Conservation (phyloP, 2,113 vertebrate genomes). For the Xenus cinereus region DNA sequence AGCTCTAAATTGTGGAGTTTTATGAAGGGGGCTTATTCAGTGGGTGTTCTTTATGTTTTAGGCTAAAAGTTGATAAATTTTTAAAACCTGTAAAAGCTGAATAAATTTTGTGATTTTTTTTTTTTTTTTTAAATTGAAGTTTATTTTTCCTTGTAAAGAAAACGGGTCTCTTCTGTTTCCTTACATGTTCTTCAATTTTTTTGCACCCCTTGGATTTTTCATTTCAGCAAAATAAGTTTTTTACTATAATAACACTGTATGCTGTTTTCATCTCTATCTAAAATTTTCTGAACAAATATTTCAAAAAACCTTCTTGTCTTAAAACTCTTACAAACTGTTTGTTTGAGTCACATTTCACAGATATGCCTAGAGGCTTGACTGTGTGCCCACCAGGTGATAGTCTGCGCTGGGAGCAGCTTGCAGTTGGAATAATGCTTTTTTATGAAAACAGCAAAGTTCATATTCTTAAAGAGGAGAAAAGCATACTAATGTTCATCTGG, state of each 20-base stretch:
- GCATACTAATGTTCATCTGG: neutral
- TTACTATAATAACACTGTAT: neutral
- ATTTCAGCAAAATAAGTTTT: neutral
- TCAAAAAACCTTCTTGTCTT: neutral
- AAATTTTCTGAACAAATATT: neutral
- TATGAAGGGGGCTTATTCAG: neutral
- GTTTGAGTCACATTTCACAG: neutral
- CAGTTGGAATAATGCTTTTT: neutral
- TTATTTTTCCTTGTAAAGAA: neutral
- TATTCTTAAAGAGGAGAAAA: neutral
- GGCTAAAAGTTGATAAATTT: neutral
- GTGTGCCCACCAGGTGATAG: neutral
- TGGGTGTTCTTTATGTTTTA: neutral
- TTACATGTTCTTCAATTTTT: neutral
- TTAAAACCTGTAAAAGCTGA: neutral
- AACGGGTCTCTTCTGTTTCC: neutral
- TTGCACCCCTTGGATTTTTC: neutral
- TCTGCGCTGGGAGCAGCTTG: neutral
- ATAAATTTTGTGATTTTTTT: neutral
- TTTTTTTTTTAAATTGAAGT: neutral
- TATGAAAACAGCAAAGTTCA: neutral
- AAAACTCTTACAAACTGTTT: neutral
- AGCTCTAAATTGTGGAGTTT: neutral
- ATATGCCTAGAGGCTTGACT: neutral
- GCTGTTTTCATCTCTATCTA: neutral